Evolutionary conservation across 2,113 vertebrate genomes (phyloP).

Genomic region (Tragelaphus scriptus): DNA sequence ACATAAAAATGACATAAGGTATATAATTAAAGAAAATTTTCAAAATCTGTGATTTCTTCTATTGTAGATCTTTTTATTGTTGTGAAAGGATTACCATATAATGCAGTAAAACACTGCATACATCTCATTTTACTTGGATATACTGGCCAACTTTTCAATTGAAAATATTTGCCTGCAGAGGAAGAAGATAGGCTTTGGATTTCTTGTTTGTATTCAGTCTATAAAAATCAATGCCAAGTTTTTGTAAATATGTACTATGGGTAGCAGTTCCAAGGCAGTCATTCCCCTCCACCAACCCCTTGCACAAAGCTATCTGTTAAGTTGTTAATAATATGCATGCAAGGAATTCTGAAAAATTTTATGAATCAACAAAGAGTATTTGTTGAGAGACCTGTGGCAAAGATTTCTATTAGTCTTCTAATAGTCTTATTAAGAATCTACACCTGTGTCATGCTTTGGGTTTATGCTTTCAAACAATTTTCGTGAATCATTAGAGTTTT

Average conservation of each 20-base stretch:
- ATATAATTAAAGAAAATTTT: slow-evolving; percentile 60
- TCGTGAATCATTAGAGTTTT: not conserved
- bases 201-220: slow-evolving; percentile 33
- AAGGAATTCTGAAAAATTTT: not conserved
- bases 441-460: not conserved
- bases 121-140: not conserved
- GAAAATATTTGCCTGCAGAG: not conserved
- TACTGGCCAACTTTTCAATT: not conserved
- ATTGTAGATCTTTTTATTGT: slow-evolving; percentile 32
- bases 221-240: slow-evolving; percentile 16
- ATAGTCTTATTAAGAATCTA: not conserved
- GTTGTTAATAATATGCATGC: not conserved
- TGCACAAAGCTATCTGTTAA: not conserved
- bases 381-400: not conserved
- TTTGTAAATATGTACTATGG: slow-evolving; percentile 56
- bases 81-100: not conserved
- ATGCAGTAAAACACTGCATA: not conserved
- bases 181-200: not conserved
- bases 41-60: slow-evolving; percentile 24
- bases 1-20: slow-evolving; percentile 57
- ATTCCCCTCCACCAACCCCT: not conserved
- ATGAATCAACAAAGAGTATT: not conserved
- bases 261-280: not conserved
- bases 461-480: not conserved
- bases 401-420: not conserved